Percentiles rank a stretch among this genome's conserved stretches.
These are phyloP conservation scores for Dysdera silvatica DNA, from an alignment of 1,140 invertebrate genomes.

Conservation along the genomic window DNA sequence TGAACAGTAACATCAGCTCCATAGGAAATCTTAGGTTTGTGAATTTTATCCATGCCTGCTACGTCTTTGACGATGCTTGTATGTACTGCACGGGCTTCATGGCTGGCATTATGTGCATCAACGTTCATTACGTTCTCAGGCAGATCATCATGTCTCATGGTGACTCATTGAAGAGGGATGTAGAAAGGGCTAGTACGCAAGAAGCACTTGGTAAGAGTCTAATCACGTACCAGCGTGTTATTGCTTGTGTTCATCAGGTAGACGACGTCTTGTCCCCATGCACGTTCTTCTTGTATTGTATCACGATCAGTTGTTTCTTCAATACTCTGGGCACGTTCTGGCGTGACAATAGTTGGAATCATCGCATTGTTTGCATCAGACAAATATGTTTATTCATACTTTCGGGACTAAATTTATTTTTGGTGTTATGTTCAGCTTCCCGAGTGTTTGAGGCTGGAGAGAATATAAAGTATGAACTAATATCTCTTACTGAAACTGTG, in stretches of 20 bases:
- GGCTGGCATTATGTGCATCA: neutral
- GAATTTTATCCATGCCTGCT: neutral
- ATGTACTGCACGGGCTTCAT: neutral
- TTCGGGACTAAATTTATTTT: neutral
- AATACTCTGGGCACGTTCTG: conserved; percentile 11
- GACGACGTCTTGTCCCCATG: conserved; percentile 13
- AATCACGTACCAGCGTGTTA: conserved; percentile 2
- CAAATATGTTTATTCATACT: neutral
- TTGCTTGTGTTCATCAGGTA: conserved; percentile 2
- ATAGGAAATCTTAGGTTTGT: neutral
- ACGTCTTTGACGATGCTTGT: neutral
- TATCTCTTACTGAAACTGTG: conserved; percentile 4
- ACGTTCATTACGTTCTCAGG: conserved; percentile 12
- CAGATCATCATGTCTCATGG: neutral
- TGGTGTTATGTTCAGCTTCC: neutral
- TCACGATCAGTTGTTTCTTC: conserved; percentile 22
- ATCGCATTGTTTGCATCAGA: neutral
- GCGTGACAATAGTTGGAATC: neutral
- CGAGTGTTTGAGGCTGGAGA: conserved; percentile 4
- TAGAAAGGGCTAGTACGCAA: neutral
- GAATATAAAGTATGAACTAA: conserved; percentile 1
- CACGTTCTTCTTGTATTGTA: conserved; percentile 9
- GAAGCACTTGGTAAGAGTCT: conserved; percentile 6
- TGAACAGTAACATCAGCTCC: neutral
- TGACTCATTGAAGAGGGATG: neutral